Conservation (phyloP, 2,888 invertebrate genomes). For the Trypoxylon attenuatum region DNA sequence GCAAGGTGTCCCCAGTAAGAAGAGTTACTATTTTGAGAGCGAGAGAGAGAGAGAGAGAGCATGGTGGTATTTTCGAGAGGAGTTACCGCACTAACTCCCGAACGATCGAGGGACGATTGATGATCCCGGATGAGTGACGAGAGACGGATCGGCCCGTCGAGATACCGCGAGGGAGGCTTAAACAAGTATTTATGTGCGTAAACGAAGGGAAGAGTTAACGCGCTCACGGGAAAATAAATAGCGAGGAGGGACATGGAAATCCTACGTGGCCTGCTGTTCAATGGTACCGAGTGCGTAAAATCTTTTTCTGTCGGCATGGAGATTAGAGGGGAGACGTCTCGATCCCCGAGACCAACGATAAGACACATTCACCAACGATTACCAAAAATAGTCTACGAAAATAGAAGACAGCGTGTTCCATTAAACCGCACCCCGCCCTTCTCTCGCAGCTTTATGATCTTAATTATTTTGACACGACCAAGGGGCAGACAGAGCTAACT, state of each 20-base stretch:
- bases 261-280: constrained; percentile 36
- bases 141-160: constrained; percentile 51
- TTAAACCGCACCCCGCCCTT: background rate
- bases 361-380: constrained; percentile 14
- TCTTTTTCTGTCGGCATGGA: constrained; percentile 45
- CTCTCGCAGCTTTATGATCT: background rate
- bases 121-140: constrained; percentile 55
- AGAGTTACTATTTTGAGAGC: constrained; percentile 27
- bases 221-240: constrained; percentile 50
- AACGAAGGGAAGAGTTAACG: constrained; percentile 56
- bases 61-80: constrained; percentile 24
- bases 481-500: background rate
- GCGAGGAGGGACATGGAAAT: constrained; percentile 45
- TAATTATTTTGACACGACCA: background rate
- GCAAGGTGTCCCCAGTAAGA: constrained; percentile 28
- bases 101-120: constrained; percentile 53
- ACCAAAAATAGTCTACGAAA: constrained; percentile 38
- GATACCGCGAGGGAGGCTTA: constrained; percentile 51
- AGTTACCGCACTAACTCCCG: constrained; percentile 28
- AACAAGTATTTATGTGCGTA: constrained; percentile 58
- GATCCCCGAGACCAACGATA: constrained; percentile 36
- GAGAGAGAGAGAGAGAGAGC: background rate
- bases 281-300: constrained; percentile 41
- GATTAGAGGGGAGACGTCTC: constrained; percentile 37
- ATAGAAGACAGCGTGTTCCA: background rate